phyloP scores from a whole-genome alignment of 2,888 invertebrate genomes.

The Miltochrista miniata region DNA sequence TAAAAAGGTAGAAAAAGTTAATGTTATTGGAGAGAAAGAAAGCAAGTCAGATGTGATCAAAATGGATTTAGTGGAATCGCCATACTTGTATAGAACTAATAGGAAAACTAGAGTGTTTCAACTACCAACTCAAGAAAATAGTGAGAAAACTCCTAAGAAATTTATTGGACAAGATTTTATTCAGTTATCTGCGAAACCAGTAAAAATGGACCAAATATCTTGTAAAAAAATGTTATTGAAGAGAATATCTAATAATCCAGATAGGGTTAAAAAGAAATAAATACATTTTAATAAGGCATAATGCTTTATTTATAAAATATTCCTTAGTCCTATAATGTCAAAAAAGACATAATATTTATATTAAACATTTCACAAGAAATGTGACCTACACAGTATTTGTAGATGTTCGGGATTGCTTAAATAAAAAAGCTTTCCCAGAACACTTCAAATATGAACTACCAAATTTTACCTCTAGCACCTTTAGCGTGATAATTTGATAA shows the following conservation, averaged over 20 bases:
- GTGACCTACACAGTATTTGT: constrained; percentile 49
- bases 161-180: constrained; percentile 69
- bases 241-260: constrained; percentile 67
- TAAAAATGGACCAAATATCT: constrained; percentile 38
- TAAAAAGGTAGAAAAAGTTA: constrained; percentile 19
- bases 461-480: constrained; percentile 50
- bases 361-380: constrained; percentile 69
- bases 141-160: constrained; percentile 28
- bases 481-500: too few species aligned
- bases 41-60: background rate
- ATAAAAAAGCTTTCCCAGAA: constrained; percentile 28
- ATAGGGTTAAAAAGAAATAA: constrained; percentile 62
- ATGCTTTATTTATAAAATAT: constrained; percentile 59
- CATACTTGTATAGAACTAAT: constrained; percentile 62
- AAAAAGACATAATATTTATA: constrained; percentile 69
- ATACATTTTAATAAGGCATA: constrained; percentile 44
- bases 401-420: constrained; percentile 41
- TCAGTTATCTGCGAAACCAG: constrained; percentile 47
- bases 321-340: constrained; percentile 66
- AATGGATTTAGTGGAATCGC: constrained; percentile 19
- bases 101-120: constrained; percentile 66
- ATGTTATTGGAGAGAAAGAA: background rate
- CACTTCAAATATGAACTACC: constrained; percentile 52
- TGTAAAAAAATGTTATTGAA: constrained; percentile 73
- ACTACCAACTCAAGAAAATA: constrained; percentile 37